A percentile compares a stretch with the other conserved stretches of the same genome.
These are phyloP conservation scores for Poeciliopsis occidentalis DNA, from an alignment of 2,113 vertebrate species.

Conservation along the genomic window DNA sequence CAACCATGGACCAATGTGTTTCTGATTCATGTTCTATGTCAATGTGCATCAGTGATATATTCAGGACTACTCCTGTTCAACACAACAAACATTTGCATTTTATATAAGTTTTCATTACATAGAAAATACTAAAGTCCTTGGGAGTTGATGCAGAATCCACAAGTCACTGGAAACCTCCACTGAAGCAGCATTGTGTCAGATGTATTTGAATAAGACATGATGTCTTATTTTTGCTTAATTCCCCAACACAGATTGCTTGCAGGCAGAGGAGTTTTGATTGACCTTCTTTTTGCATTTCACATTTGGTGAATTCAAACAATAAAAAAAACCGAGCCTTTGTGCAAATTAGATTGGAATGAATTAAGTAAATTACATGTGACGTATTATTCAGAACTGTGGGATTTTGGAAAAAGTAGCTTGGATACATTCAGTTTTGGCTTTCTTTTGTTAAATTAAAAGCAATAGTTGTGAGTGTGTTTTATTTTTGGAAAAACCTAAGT, in stretches of 20 bases:
- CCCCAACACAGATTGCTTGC: constrained; percentile 57
- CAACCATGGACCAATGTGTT: no score
- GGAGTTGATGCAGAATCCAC: constrained; percentile 48
- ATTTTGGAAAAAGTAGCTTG: neutral
- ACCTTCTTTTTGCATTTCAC: constrained; percentile 47
- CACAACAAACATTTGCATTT: constrained; percentile 41
- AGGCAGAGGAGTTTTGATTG: constrained; percentile 52
- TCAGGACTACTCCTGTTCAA: constrained; percentile 19
- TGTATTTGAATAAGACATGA: constrained; percentile 71
- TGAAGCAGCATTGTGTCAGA: constrained; percentile 46
- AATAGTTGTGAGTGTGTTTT: neutral
- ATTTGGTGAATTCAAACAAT: constrained; percentile 12
- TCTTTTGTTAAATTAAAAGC: neutral
- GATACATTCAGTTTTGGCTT: neutral
- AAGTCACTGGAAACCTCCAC: constrained; percentile 31
- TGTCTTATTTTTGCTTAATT: constrained; percentile 69
- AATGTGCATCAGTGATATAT: constrained; percentile 32
- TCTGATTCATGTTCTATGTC: no score
- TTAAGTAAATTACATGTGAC: constrained; percentile 17
- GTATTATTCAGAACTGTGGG: neutral
- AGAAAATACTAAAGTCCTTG: constrained; percentile 46
- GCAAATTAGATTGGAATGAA: constrained; percentile 19
- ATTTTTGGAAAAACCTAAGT: neutral
- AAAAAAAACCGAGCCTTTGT: constrained; percentile 15
- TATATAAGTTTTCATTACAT: constrained; percentile 55